Evolutionary conservation across 2,888 invertebrate genomes (phyloP).

Genomic region (Clanis bilineata): DNA sequence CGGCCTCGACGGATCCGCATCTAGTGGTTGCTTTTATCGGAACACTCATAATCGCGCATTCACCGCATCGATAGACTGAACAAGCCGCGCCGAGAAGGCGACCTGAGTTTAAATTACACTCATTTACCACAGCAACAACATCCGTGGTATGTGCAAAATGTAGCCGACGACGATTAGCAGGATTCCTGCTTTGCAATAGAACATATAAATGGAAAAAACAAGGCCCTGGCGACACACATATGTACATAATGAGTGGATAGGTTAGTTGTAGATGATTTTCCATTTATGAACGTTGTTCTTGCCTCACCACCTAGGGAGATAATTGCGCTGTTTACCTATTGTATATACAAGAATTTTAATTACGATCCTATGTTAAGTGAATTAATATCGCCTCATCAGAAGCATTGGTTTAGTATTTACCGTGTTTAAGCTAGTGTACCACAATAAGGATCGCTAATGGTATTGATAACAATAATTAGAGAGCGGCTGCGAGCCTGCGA

Average conservation of each 20-base stretch:
- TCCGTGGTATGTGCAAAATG: constrained; percentile 70
- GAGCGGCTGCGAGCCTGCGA: constrained; percentile 50
- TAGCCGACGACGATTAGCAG: constrained; percentile 74
- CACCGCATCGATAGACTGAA: constrained; percentile 27
- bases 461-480: constrained; percentile 65
- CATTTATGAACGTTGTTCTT: constrained; percentile 49
- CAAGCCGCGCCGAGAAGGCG: constrained; percentile 46
- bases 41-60: constrained; percentile 36
- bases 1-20: background rate
- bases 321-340: constrained; percentile 32
- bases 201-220: constrained; percentile 74
- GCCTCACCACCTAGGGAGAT: constrained; percentile 48
- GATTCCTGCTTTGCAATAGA: constrained; percentile 74
- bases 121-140: constrained; percentile 68
- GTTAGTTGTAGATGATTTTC: constrained; percentile 60
- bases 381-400: background rate
- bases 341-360: constrained; percentile 28
- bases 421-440: constrained; percentile 30
- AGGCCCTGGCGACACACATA: constrained; percentile 63
- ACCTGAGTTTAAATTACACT: constrained; percentile 71
- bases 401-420: constrained; percentile 34
- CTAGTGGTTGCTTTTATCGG: constrained; percentile 21
- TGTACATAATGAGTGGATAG: constrained; percentile 47
- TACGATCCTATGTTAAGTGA: constrained; percentile 17
- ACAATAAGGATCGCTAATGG: constrained; percentile 55